Evolutionary conservation across 2,888 invertebrate genomes (phyloP).

Genomic region (Patella ulyssiponensis): DNA sequence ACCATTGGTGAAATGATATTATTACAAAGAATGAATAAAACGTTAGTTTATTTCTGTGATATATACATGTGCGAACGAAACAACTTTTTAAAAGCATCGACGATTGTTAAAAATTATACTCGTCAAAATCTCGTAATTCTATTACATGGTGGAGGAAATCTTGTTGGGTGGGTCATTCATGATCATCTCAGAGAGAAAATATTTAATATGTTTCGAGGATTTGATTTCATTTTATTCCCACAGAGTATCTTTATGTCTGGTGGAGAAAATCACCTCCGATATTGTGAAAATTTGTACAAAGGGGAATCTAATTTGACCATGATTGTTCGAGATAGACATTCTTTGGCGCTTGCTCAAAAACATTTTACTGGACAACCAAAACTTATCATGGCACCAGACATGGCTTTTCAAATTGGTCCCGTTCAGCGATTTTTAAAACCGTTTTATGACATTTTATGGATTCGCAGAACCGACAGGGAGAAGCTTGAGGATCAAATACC

Average conservation of each 20-base stretch:
- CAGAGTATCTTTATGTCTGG: not conserved
- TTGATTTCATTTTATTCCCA: not conserved
- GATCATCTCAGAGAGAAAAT: not conserved
- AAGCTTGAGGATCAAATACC: slow-evolving; percentile 24
- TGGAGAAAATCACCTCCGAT: not conserved
- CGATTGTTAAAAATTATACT: slow-evolving; percentile 7
- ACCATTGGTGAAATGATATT: slow-evolving; percentile 36
- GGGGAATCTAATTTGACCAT: not conserved
- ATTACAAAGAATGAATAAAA: slow-evolving; percentile 23
- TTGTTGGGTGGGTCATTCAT: not conserved
- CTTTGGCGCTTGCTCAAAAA: slow-evolving; percentile 13
- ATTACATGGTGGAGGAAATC: slow-evolving; percentile 45
- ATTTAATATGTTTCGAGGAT: not conserved
- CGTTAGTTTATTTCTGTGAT: slow-evolving; percentile 25
- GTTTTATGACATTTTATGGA: slow-evolving; percentile 40
- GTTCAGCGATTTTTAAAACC: slow-evolving; percentile 34
- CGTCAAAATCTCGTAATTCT: slow-evolving; percentile 36
- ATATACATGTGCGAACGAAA: not conserved
- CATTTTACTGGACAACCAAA: slow-evolving; percentile 20
- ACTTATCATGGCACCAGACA: slow-evolving; percentile 39
- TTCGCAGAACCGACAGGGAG: slow-evolving; percentile 32
- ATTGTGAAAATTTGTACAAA: not conserved
- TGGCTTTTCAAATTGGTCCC: slow-evolving; percentile 38
- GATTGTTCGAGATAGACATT: slow-evolving; percentile 1
- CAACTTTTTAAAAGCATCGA: not conserved